Evolutionary conservation across 2,888 invertebrate species (phyloP), one percentile per base, ranked within the genome.

Genomic region (Uropetala carovei): DNA sequence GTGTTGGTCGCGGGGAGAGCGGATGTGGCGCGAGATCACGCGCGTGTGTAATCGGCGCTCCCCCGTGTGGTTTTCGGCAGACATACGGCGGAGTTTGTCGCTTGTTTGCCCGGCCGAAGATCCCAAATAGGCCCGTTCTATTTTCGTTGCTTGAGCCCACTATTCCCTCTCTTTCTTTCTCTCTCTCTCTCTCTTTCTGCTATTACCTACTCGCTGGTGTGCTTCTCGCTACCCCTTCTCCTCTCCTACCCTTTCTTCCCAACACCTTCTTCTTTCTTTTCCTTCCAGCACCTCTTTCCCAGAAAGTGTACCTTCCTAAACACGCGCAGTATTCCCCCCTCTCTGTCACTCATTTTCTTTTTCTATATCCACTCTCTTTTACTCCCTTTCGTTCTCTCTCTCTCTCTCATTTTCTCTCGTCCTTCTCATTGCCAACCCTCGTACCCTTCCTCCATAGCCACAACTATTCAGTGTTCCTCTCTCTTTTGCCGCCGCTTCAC

Each of bases 41-140:
- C 43, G 43, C 43, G 60, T 68, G 75, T 27, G 75, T 14, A 75
- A 27, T 22, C 27, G 75, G 18, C 68, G 68, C 68, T 68, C 68
- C 68, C 22, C 22, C n/a, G 22, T 68, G 68, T 68, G 68, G 16
- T 68, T 68, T n/a, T 7, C 18, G 68, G 75, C 75, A 75, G 75
- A 75, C 75, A 27, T 75, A 75, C 75, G 27, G 75, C 75, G 75
- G 27, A 75, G 75, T 75, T 75, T 75, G 75, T 75, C 75, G 27
- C 75, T 75, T 75, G 75, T 75, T 75, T 75, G 75, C 75, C 75
- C 75, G 75, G 75, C 75, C 75, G 75, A 75, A 75, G 75, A 75
- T 75, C 75, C 75, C 75, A 75, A 75, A 75, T 75, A 75, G 75
- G 75, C 75, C 75, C 75, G 75, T 75, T 75, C 75, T 75, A 75